Conservation (phyloP, 2,113 vertebrate species). For the Microtus pennsylvanicus region DNA sequence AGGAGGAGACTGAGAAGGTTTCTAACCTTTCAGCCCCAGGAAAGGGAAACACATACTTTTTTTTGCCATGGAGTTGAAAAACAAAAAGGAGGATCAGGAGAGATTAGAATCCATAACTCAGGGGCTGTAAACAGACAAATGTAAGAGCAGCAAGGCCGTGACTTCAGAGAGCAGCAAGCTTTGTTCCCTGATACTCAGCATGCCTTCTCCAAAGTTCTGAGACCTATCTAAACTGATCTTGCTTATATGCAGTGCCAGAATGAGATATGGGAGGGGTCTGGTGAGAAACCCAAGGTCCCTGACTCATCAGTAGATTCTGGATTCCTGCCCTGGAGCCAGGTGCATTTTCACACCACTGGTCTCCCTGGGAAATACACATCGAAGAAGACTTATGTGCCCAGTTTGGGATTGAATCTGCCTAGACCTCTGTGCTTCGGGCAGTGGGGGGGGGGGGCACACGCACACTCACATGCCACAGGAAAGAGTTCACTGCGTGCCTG, state of each 20-base stretch:
- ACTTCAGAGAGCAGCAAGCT: neutral
- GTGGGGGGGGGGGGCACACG: neutral
- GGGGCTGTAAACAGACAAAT: neutral
- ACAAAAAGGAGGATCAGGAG: neutral
- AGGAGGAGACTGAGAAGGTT: neutral
- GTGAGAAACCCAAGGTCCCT: neutral
- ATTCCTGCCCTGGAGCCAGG: neutral
- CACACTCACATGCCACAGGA: neutral
- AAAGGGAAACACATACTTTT: neutral
- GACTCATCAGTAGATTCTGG: neutral
- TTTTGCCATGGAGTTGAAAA: neutral
- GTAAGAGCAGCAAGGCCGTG: neutral
- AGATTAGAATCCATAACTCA: conserved; percentile 54
- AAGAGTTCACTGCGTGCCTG: neutral
- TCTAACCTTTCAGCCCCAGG: neutral
- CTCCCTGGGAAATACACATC: conserved; percentile 1
- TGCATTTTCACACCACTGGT: fast-evolving
- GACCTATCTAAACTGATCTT: neutral
- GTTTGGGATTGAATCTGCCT: neutral
- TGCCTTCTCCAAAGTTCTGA: neutral
- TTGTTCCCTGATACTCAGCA: neutral
- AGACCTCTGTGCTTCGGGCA: neutral
- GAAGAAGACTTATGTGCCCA: neutral
- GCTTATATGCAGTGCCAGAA: neutral
- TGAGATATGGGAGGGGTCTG: neutral